A percentile compares a stretch with the other conserved stretches of the same genome.
phyloP scores from a whole-genome alignment of 1,140 invertebrate genomes.

The Eufriesea mexicana region DNA sequence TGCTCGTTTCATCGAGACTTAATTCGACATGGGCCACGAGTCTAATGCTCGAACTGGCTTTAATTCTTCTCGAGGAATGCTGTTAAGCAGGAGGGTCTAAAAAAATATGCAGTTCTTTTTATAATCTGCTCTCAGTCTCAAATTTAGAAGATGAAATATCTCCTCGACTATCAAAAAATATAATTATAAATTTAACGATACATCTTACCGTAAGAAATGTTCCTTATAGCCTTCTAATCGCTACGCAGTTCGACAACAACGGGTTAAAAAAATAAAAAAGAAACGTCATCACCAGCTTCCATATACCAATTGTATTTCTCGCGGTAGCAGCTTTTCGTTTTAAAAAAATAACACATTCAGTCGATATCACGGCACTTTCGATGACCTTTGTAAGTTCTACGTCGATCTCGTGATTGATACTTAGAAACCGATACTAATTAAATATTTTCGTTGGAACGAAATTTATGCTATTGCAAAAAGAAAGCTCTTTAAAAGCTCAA shows the following conservation, averaged over 20 bases:
- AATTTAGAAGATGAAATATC: neutral
- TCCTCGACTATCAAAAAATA: neutral
- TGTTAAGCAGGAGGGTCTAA: neutral
- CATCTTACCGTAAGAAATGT: neutral
- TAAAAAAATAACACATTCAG: neutral
- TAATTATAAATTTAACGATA: neutral
- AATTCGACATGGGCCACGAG: neutral
- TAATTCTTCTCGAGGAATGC: neutral
- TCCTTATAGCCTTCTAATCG: neutral
- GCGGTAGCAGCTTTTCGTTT: neutral
- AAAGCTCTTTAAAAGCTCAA: too few relatives aligned
- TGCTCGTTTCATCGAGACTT: neutral
- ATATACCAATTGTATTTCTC: too few relatives aligned
- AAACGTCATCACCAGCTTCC: neutral
- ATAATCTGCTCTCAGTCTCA: constrained; percentile 4
- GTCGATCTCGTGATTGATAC: neutral
- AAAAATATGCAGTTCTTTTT: constrained; percentile 1
- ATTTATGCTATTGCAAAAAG: neutral
- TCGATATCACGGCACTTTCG: neutral
- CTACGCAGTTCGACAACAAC: neutral
- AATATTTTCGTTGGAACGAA: neutral
- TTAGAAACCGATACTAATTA: neutral
- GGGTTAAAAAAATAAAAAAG: neutral
- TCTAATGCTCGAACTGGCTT: neutral
- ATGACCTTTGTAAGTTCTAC: neutral